Evolutionary conservation across 2,888 invertebrate genomes (phyloP).

Genomic region (Pheosia tremula): DNA sequence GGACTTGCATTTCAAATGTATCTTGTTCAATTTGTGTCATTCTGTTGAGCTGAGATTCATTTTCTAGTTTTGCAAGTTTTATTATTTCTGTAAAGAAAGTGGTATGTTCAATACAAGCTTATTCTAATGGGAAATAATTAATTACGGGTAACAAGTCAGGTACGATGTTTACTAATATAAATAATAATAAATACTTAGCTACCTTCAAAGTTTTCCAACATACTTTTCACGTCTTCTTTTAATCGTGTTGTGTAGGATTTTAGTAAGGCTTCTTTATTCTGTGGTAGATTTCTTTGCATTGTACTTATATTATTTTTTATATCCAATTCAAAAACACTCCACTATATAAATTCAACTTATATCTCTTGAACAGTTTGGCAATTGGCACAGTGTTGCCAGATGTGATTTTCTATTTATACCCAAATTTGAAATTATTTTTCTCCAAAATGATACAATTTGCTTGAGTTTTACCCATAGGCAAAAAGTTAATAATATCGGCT

Average conservation of each 20-base stretch:
- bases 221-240: conserved; percentile 98
- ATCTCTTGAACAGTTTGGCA: no score
- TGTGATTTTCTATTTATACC: no score
- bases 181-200: neutral
- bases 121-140: no score
- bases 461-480: no score
- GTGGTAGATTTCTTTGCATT: conserved; percentile 89
- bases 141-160: no score
- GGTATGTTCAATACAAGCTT: neutral
- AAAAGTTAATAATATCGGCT: no score
- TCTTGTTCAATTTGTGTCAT: conserved; percentile 98
- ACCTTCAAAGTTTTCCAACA: conserved; percentile 99
- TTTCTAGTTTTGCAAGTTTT: conserved; percentile 94
- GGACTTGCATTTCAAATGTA: conserved; percentile 98
- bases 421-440: no score
- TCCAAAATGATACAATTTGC: no score
- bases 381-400: no score
- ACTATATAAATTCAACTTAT: no score
- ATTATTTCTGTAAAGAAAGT: conserved; percentile 88
- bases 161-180: neutral
- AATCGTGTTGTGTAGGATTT: conserved; percentile 97
- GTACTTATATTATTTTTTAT: conserved; percentile 10
- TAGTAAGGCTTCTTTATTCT: conserved; percentile 97
- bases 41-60: conserved; percentile 94
- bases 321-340: no score